Evolutionary conservation across 2,797 vertebrate species (phyloP), one percentile per base, ranked within the genome.

Genomic region (Kryptolebias ocellatus): DNA sequence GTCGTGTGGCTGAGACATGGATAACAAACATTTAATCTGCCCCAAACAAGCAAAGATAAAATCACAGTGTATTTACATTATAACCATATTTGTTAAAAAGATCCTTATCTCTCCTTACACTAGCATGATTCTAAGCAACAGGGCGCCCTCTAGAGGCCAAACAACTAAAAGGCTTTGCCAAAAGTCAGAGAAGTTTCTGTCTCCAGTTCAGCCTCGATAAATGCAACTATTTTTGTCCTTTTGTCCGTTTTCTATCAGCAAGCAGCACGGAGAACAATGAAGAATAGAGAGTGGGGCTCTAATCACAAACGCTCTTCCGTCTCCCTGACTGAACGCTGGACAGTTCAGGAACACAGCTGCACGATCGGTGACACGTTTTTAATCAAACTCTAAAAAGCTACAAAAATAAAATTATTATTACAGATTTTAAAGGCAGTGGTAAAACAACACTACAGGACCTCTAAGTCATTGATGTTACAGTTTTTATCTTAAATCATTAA

Each of bases 221-320:
- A 37, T 14, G 51, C 1, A 51, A 74, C 84, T 85, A 89, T 86
- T 86, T 83, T 59, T 64, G 80, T 78, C 71, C 49, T 39, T 72
- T 79, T 83, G 78, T 83, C 81, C 50, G 63, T 37, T 72, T 80
- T 80, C 70, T 68, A 53, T 86, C 75, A 79, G 68, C 66, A 58
- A 81, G 64, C 60, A 67, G 60, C 28, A 53, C 51, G 58, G n/a
- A 80, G 72, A 85, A 90, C 88, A 89, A 88, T 89, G 20, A 55
- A 78, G 66, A 84, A 85, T 67, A 63, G 69, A 76, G 58, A 75
- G 31, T 49, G 71, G 68, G 52, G 67, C 76, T 17, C 67, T 69
- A 76, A 79, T 79, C 77, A 69, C 69, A 78, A 20, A 72, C 60
- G 66, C 58, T 72, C 73, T 80, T 88, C 83, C 64, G 76, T 53